Conservation (phyloP, 2,113 vertebrate genomes). For the Toxotes jaculatrix region DNA sequence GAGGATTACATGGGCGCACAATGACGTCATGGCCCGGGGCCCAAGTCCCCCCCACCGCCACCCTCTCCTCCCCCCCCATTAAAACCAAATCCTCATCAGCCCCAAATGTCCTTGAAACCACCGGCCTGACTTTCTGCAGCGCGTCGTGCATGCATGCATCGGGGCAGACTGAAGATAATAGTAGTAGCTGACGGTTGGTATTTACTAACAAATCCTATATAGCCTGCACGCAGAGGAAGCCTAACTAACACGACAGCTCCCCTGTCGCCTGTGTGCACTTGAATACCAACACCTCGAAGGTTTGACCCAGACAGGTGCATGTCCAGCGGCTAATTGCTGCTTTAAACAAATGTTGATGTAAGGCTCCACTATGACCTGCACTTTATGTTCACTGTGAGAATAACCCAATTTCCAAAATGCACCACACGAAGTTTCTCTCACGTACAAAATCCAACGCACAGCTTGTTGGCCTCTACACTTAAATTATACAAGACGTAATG, state of each 20-base stretch:
- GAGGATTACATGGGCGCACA: slow-evolving; percentile 98
- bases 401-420: not conserved
- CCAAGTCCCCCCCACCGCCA: slow-evolving; percentile 87
- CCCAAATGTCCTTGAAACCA: slow-evolving; percentile 97
- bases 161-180: slow-evolving; percentile 27
- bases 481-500: not conserved
- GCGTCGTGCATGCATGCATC: slow-evolving; percentile 69
- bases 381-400: not conserved
- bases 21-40: slow-evolving; percentile 97
- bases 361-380: slow-evolving; percentile 5
- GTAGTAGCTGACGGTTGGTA: not conserved
- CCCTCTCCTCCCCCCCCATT: slow-evolving; percentile 85
- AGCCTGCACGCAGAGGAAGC: not conserved
- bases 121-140: slow-evolving; percentile 89
- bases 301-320: slow-evolving; percentile 25
- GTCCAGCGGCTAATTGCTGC: not conserved
- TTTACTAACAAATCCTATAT: slow-evolving; percentile 23
- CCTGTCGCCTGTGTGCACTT: slow-evolving; percentile 10
- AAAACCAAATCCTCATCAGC: slow-evolving; percentile 96
- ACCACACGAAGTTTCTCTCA: slow-evolving; percentile 8
- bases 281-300: slow-evolving; percentile 11
- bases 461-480: not conserved
- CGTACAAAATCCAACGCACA: not conserved
- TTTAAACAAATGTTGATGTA: not conserved
- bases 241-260: slow-evolving; percentile 6